A percentile compares a stretch with the other conserved stretches of the same genome.
Evolutionary conservation across 2,113 vertebrate species (phyloP).

Genomic region (Epinephelus cyanopodus): DNA sequence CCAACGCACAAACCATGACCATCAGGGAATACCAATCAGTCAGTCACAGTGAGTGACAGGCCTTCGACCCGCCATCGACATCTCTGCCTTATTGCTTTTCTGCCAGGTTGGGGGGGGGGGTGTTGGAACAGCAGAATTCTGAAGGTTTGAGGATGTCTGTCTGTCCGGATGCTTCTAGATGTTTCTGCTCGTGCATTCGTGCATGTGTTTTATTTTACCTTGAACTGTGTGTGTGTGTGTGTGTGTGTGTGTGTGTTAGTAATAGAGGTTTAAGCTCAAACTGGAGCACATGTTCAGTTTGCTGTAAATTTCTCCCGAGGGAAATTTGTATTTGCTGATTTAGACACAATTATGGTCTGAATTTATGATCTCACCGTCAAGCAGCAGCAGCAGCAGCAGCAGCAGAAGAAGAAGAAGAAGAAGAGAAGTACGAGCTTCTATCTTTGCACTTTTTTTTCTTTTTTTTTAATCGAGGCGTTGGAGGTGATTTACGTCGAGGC

Average conservation of each 20-base stretch:
- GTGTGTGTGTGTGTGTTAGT: conserved; percentile 11
- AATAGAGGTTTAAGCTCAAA: conserved; percentile 28
- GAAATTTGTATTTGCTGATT: conserved; percentile 41
- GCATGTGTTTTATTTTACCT: not conserved
- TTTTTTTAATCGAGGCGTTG: not conserved
- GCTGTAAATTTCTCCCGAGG: conserved; percentile 5
- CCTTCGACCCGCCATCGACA: conserved; percentile 18
- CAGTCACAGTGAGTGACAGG: conserved; percentile 65
- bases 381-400: not conserved
- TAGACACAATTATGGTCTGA: conserved; percentile 3
- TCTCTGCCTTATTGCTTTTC: conserved; percentile 29
- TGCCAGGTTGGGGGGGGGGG: not conserved
- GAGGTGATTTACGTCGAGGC: conserved; percentile 23
- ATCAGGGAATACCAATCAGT: conserved; percentile 47
- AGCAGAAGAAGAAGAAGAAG: too few species aligned
- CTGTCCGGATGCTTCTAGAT: not conserved
- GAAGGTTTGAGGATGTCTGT: conserved; percentile 12
- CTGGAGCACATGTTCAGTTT: conserved; percentile 37
- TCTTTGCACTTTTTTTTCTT: not conserved
- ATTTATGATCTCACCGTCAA: conserved; percentile 9
- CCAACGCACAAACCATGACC: conserved; percentile 29
- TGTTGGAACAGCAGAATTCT: conserved; percentile 29
- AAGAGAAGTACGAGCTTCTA: not conserved
- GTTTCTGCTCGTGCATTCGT: not conserved
- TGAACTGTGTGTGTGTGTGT: not conserved